Conservation (phyloP, 2,113 vertebrate species). For the Donacobius atricapilla region DNA sequence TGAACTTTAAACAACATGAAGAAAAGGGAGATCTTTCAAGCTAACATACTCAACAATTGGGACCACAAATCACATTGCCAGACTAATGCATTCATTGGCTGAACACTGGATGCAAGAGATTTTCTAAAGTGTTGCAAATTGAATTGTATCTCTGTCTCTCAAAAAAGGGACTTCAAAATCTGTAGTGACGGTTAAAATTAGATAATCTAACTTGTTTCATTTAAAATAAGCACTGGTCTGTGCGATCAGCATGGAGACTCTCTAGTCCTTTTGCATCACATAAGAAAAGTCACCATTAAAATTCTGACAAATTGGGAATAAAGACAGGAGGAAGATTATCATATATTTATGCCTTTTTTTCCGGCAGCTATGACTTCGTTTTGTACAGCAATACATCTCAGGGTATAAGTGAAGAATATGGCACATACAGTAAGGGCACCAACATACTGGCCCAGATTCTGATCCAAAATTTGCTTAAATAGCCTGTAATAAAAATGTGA, state of each 20-base stretch:
- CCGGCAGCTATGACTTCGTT: not conserved
- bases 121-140: not conserved
- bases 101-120: not conserved
- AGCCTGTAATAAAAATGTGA: not conserved
- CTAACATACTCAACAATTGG: not conserved
- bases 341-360: not conserved
- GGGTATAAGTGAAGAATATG: not conserved
- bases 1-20: not conserved
- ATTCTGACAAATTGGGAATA: not conserved
- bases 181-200: not conserved
- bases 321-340: not conserved
- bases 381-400: not conserved
- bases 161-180: not conserved
- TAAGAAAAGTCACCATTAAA: not conserved
- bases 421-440: not conserved
- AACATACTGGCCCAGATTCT: not conserved
- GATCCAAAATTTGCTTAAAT: not conserved
- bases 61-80: not conserved
- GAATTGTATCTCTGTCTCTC: not conserved
- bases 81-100: not conserved
- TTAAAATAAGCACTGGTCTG: not conserved
- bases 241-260: not conserved
- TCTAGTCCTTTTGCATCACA: not conserved
- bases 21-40: not conserved
- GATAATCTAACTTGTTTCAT: not conserved